Evolutionary conservation across 2,113 vertebrate genomes (phyloP).

Genomic region (Xenopus tropicalis): DNA sequence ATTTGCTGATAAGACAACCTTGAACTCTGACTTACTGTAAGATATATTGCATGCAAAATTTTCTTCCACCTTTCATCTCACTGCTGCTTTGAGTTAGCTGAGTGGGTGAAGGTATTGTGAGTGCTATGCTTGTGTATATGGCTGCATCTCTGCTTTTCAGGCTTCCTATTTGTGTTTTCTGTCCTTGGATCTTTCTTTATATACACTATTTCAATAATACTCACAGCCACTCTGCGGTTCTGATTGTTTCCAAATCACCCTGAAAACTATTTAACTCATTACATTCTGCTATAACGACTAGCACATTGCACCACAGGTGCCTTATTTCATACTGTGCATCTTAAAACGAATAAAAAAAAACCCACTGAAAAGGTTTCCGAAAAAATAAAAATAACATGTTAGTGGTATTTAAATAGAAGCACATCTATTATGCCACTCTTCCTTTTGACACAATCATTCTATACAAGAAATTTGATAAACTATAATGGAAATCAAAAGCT

Average conservation of each 20-base stretch:
- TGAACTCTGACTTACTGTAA: conserved; percentile 64
- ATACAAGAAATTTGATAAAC: no score
- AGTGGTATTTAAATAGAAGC: no score
- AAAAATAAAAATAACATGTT: no score
- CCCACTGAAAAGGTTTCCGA: no score
- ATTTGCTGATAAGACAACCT: conserved; percentile 57
- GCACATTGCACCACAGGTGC: no score
- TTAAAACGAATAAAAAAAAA: no score
- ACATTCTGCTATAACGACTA: background rate
- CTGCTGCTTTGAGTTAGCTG: conserved; percentile 47
- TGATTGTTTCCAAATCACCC: conserved; percentile 64
- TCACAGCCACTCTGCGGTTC: conserved; percentile 62
- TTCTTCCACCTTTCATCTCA: conserved; percentile 53
- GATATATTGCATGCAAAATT: conserved; percentile 57
- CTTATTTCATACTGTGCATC: no score
- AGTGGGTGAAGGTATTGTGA: conserved; percentile 62
- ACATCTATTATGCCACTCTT: no score
- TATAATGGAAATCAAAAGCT: no score
- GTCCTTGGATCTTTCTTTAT: conserved; percentile 69
- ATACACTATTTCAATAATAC: conserved; percentile 65
- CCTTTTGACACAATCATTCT: no score
- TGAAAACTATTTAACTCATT: conserved; percentile 63
- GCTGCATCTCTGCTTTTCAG: conserved; percentile 49
- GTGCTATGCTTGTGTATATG: conserved; percentile 36
- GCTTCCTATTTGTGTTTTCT: conserved; percentile 56